Base-by-base conservation (phyloP, 1,140 invertebrate species). In the Caenorhabditis inopinata region DNA sequence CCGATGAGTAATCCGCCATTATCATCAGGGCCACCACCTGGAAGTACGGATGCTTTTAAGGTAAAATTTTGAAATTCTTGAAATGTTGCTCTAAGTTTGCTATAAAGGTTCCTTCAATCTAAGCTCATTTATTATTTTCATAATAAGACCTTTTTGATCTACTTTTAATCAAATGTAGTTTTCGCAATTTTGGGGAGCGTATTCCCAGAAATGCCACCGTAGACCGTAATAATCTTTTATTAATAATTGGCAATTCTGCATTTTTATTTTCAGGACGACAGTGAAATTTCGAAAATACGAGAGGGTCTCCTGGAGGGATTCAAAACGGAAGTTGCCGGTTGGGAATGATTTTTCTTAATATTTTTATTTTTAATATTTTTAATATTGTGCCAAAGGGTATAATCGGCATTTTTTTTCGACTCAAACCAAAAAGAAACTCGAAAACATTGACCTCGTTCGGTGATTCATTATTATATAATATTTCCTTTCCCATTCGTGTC, bases 271-370 rank as follows among this genome's bases (percentile, higher is more conserved):
- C 58, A 68, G 58, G 58, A 68, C 27, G 58, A 68, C 32, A 68
- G 32, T 68, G 58, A 68, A 68, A 68, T 68, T 32, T 68, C 58
- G 9, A 68, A 68, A 38, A 68, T 68, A 23, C 32, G 58, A 68
- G 58, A 68, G 38, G 58, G 58, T 18, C 58, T 68, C n/a, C 12
- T 68, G 21, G 58, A 68, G 18, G 58, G 58, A 68, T 68, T 68
- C 12, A 58, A 58, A 58, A 58, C 51, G 35, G 51, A 58, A 58
- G 51, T 58, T 0, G 27, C 51, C 4, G 51, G 27, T 14, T 58
- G 51, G 51, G 51, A 58, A n/a, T 58, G 51, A 58, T 14, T 58
- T n/a, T 25, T 51, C 49, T 7, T 51, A n/a, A n/a, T n/a, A n/a
- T n/a, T n/a, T 29, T 29, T 1, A 14, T 58, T 58, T 21, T 42